phyloP scores from a whole-genome alignment of 35 echinoderm and acorn worm species.

The Diadema setosum region DNA sequence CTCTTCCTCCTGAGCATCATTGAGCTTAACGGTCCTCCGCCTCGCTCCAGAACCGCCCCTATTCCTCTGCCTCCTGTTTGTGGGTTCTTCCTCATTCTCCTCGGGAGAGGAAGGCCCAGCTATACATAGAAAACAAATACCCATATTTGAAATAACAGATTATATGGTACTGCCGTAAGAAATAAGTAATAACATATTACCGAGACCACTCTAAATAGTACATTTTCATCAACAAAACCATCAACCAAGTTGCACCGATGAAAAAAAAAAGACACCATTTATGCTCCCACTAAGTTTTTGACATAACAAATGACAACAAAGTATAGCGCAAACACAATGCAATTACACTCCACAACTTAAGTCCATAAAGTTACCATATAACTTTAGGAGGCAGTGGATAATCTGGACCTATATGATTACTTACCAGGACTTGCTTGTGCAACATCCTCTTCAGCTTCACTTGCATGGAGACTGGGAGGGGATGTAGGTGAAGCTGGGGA shows the following conservation, averaged over 20 bases:
- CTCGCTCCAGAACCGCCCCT: slow-evolving; percentile 34
- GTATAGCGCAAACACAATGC: neutral
- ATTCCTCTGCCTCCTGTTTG: neutral
- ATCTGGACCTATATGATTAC: too few relatives aligned
- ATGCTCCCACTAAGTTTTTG: slow-evolving; percentile 8
- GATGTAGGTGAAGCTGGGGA: neutral
- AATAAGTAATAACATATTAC: slow-evolving; percentile 3
- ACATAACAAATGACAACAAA: neutral
- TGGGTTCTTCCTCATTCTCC: slow-evolving; percentile 20
- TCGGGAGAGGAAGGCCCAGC: slow-evolving; percentile 16
- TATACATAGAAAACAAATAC: slow-evolving; percentile 26
- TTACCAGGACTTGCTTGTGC: too few relatives aligned
- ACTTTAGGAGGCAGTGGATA: too few relatives aligned
- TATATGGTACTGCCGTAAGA: neutral
- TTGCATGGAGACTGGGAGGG: too few relatives aligned
- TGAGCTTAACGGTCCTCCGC: slow-evolving; percentile 40
- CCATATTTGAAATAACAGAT: slow-evolving; percentile 16
- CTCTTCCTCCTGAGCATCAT: slow-evolving; percentile 39
- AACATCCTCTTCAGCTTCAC: too few relatives aligned
- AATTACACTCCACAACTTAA: neutral
- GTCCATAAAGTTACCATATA: too few relatives aligned
- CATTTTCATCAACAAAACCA: neutral
- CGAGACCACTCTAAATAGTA: neutral
- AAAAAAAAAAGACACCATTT: slow-evolving; percentile 3
- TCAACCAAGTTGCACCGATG: neutral